phyloP scores from a whole-genome alignment of 2,888 invertebrate species.

The Eupelmus urozonus region DNA sequence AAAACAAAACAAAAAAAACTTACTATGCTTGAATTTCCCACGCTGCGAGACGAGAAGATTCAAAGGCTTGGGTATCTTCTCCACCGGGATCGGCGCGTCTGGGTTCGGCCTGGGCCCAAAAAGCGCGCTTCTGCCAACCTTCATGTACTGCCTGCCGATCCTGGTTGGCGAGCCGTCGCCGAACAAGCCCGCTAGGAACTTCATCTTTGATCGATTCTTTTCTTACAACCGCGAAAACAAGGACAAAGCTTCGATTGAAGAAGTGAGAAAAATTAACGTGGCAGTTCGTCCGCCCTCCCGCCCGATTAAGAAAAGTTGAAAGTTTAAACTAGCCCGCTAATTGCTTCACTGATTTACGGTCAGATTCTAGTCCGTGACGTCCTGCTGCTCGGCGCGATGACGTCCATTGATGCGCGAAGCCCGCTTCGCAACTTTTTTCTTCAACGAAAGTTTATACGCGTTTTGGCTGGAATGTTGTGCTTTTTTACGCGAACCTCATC shows the following conservation, averaged over 20 bases:
- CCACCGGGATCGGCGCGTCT: slow-evolving; percentile 74
- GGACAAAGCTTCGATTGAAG: no score
- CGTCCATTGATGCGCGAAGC: slow-evolving; percentile 51
- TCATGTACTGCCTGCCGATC: slow-evolving; percentile 87
- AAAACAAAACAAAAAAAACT: slow-evolving; percentile 76
- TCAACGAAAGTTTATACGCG: background rate
- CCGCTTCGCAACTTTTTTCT: slow-evolving; percentile 31
- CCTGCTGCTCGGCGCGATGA: slow-evolving; percentile 13
- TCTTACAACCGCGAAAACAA: no score
- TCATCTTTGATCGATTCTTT: slow-evolving; percentile 69
- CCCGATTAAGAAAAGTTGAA: slow-evolving; percentile 4
- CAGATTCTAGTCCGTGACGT: slow-evolving; percentile 40
- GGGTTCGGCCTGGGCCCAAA: slow-evolving; percentile 81
- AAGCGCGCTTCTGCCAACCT: slow-evolving; percentile 86
- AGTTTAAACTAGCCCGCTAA: background rate
- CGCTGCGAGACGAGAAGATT: slow-evolving; percentile 90
- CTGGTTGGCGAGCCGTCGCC: slow-evolving; percentile 79
- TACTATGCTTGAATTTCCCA: slow-evolving; percentile 86
- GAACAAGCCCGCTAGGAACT: slow-evolving; percentile 73
- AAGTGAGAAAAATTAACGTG: no score
- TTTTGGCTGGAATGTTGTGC: background rate
- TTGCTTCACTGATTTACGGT: background rate
- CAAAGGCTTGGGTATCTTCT: slow-evolving; percentile 80
- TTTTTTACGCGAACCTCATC: background rate
- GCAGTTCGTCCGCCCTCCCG: slow-evolving; percentile 33